Percentiles rank a stretch among this genome's conserved stretches.
These are phyloP conservation scores for Calyptommatus sinebrachiatus DNA, from an alignment of 2,113 vertebrate genomes.

Conservation along the genomic window DNA sequence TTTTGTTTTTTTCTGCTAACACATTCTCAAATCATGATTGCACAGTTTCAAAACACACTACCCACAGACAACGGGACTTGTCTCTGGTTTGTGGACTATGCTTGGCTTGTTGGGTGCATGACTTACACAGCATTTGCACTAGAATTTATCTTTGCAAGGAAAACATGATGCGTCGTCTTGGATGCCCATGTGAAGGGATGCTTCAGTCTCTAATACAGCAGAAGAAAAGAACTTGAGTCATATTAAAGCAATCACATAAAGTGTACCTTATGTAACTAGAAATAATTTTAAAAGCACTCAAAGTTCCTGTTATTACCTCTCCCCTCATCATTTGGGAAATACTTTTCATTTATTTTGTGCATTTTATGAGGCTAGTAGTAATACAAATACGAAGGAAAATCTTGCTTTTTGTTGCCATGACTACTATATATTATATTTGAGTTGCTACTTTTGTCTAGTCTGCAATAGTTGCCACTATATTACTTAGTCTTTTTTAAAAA, in stretches of 20 bases:
- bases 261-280: not conserved
- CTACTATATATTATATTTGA: not conserved
- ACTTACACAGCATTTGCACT: not conserved
- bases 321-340: not conserved
- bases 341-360: not conserved
- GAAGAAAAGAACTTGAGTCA: not conserved
- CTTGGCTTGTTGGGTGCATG: not conserved
- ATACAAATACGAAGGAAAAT: not conserved
- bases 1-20: too few species aligned
- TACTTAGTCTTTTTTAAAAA: not conserved
- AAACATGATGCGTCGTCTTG: not conserved
- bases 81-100: not conserved
- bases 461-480: not conserved
- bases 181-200: not conserved
- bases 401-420: conserved; percentile 8
- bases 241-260: not conserved
- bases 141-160: not conserved
- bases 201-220: not conserved
- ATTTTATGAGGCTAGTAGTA: not conserved
- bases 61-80: too few species aligned
- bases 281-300: too few species aligned
- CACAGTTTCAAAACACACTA: too few species aligned
- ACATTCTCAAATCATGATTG: too few species aligned
- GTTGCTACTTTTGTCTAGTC: not conserved
- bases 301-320: not conserved